Evolutionary conservation across 1,140 invertebrate species (phyloP), one percentile per base, ranked within the genome.

Genomic region (Dryas iulia): DNA sequence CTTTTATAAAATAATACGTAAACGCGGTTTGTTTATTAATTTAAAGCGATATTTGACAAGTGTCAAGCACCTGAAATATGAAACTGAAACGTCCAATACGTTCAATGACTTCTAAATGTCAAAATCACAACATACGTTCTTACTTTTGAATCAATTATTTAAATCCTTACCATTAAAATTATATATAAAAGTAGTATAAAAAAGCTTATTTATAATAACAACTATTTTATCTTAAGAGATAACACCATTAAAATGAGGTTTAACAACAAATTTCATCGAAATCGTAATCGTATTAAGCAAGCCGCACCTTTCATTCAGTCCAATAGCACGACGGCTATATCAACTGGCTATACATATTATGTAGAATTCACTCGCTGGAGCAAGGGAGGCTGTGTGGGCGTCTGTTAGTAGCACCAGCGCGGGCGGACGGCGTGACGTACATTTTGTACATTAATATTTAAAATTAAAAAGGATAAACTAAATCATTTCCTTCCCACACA

Each of bases 371-470:
- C 73, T 86, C 72, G 74, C 76, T 76, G 73, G 77, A 83, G 77
- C 72, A 79, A 81, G 81, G 85, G 85, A 88, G 83, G 84, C 81
- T 89, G 85, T 83, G 86, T 81, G 85, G 82, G 83, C 82, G 84
- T 85, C 71, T 82, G 77, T 82, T 82, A 74, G 60, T 77, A 77
- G 77, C 79, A 80, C 72, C 71, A 78, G 77, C 71, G 76, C 78
- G 81, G 82, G 79, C 77, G 78, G 83, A 76, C 76, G 78, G 81
- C 75, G 72, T 69, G 69, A 82, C 73, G 74, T 78, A 78, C 76
- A 76, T 72, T 77, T 78, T 77, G 76, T 65, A 77, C 76, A 73
- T 78, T 78, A 77, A 72, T 75, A 24, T 35, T 61, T 21, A 18
- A n/a, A n/a, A 47, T 47, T 21, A 8, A 47, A 47, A 21, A 47